Evolutionary conservation across 1,140 invertebrate species (phyloP), one percentile per base, ranked within the genome.

Genomic region (Lanistes nyassanus): DNA sequence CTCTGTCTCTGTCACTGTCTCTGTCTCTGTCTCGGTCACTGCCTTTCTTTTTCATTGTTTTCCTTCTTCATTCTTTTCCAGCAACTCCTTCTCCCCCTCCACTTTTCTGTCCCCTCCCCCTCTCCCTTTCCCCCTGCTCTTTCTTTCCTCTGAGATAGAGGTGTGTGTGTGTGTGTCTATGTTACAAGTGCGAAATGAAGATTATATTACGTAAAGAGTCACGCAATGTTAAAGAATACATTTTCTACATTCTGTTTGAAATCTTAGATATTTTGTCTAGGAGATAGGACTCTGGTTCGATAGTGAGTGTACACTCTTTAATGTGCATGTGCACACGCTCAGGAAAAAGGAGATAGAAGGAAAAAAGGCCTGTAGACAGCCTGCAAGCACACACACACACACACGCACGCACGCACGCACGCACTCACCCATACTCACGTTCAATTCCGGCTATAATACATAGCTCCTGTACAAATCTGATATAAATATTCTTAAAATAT

Each of bases 21-120:
- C 58, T 62, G n/a, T 62, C 58, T 62, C 58, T 62, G 7, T 60
- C 23, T 60, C 56, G 7, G 56, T 60, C 56, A 26, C 56, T 60
- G 23, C 31, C 7, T 60, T 29, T 60, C 56, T 60, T 29, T 60
- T 29, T 60, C 7, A 26, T 36, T 64, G 1, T 34, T 21, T 31
- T 36, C 36, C 29, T 31, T 36, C 36, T 36, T 31, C 7, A 19
- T 36, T 29, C 60, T 64, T 19, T 64, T 29, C 31, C 60, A 29
- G 3, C 31, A 29, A 34, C 60, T 64, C 60, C 36, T 36, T 60
- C 56, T 60, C 29, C 31, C 56, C 34, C 62, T 64, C 62, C 21
- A 31, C 21, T 19, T 11, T 29, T 60, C 56, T 60, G 23, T 60
- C 56, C 23, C 2, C 9, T 21, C 62, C 19, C 62, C 29, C 62